Conservation (phyloP, 2,888 invertebrate species). For the Darwinula stevensoni region DNA sequence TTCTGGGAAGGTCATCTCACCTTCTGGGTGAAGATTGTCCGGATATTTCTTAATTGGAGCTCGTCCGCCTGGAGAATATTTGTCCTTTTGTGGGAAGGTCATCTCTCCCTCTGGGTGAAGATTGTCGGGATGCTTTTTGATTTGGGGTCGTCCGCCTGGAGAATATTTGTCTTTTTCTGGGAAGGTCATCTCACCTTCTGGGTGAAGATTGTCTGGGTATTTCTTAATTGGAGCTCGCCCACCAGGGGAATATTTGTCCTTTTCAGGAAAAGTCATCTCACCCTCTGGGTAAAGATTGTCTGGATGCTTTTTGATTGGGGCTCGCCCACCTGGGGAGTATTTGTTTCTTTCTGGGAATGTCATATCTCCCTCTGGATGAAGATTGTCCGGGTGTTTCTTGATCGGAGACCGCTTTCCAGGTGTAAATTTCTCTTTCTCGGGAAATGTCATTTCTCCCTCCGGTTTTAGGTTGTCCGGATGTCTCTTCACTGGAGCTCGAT, state of each 20-base stretch:
- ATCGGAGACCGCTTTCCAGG: too few relatives aligned
- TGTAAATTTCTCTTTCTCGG: too few relatives aligned
- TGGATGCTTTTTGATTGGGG: too few relatives aligned
- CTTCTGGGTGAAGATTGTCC: constrained; percentile 10
- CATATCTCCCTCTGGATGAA: too few relatives aligned
- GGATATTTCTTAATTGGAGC: constrained; percentile 8
- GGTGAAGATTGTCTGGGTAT: constrained; percentile 14
- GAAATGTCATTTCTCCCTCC: too few relatives aligned
- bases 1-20: constrained; percentile 3
- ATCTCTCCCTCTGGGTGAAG: neutral
- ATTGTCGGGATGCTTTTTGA: constrained; percentile 2
- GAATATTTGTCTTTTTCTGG: constrained; percentile 11
- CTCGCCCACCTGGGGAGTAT: too few relatives aligned
- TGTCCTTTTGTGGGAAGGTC: neutral
- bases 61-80: constrained; percentile 9
- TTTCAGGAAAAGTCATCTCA: too few relatives aligned
- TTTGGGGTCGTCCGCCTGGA: constrained; percentile 5
- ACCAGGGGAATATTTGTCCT: constrained; percentile 14
- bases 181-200: constrained; percentile 22
- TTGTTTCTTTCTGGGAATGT: too few relatives aligned
- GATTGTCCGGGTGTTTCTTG: too few relatives aligned
- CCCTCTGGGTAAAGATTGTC: too few relatives aligned
- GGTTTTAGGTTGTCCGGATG: too few relatives aligned
- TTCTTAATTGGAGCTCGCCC: constrained; percentile 12
- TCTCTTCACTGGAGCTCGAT: too few relatives aligned